Percentiles rank a stretch among this genome's conserved stretches.
Conservation (phyloP, 2,797 vertebrate species). For the Ctenosaura bakeri region DNA sequence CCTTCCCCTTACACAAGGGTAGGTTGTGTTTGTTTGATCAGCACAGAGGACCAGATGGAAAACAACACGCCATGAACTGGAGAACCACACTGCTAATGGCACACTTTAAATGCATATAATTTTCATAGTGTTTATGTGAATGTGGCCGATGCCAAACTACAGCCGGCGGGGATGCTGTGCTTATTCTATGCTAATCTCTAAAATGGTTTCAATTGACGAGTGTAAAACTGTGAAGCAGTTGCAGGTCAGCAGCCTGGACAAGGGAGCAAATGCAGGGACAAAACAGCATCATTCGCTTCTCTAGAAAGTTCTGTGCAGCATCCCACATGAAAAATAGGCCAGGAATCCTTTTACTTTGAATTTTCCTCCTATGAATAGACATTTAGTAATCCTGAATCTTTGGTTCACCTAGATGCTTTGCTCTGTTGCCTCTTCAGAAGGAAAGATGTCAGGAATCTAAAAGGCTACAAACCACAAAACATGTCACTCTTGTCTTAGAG, state of each 20-base stretch:
- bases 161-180: not conserved
- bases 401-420: not conserved
- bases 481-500: not conserved
- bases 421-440: not conserved
- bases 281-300: not conserved
- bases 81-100: slow-evolving; percentile 23
- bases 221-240: not conserved
- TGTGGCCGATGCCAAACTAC: slow-evolving; percentile 8
- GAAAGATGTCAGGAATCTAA: not conserved
- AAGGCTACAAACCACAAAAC: not conserved
- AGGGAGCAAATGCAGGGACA: not conserved
- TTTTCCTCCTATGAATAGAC: not conserved
- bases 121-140: slow-evolving; percentile 20
- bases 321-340: not conserved
- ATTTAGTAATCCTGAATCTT: not conserved
- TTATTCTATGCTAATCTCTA: slow-evolving; percentile 20
- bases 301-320: not conserved
- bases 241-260: not conserved
- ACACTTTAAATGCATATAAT: slow-evolving; percentile 34
- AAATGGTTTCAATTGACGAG: slow-evolving; percentile 7
- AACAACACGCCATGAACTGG: slow-evolving; percentile 7
- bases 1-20: not conserved
- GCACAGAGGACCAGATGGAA: not conserved
- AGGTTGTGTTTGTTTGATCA: slow-evolving; percentile 14
- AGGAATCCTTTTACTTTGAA: slow-evolving; percentile 5